Percentiles rank a stretch among this genome's conserved stretches.
Evolutionary conservation across 2,888 invertebrate genomes (phyloP).

Genomic region (Andrena praecox): DNA sequence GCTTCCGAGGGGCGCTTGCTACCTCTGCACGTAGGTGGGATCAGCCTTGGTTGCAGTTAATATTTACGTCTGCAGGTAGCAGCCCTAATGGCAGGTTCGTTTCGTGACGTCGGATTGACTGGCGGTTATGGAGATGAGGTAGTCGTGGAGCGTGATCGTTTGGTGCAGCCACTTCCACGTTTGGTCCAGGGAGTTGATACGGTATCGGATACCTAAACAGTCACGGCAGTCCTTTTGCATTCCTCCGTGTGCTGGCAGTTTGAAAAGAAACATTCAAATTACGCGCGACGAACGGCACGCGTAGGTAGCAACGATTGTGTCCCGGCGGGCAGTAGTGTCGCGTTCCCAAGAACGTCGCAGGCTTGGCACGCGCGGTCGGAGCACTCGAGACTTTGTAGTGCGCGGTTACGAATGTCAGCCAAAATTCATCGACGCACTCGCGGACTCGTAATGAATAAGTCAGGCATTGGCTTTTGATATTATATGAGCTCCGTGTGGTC

Average conservation of each 20-base stretch:
- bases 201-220: slow-evolving; percentile 95
- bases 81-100: slow-evolving; percentile 50
- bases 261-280: slow-evolving; percentile 72
- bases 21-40: slow-evolving; percentile 2
- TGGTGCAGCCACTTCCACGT: slow-evolving; percentile 98
- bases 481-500: slow-evolving; percentile 65
- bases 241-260: slow-evolving; percentile 84
- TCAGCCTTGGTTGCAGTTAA: slow-evolving; percentile 53
- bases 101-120: slow-evolving; percentile 88
- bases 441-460: slow-evolving; percentile 43
- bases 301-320: slow-evolving; percentile 21
- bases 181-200: slow-evolving; percentile 95
- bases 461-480: slow-evolving; percentile 60
- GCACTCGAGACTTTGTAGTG: not conserved
- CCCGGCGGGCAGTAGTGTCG: not conserved
- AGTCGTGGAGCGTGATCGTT: slow-evolving; percentile 94
- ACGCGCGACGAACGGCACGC: slow-evolving; percentile 44
- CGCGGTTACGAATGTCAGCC: not conserved
- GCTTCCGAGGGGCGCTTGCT: not conserved
- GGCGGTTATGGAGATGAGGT: slow-evolving; percentile 92
- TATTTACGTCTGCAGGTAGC: slow-evolving; percentile 41
- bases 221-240: slow-evolving; percentile 91
- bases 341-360: not conserved
- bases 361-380: not conserved
- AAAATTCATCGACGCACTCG: slow-evolving; percentile 29